Evolutionary conservation across 2,113 vertebrate species (phyloP).

Genomic region (Leucoraja erinaceus): DNA sequence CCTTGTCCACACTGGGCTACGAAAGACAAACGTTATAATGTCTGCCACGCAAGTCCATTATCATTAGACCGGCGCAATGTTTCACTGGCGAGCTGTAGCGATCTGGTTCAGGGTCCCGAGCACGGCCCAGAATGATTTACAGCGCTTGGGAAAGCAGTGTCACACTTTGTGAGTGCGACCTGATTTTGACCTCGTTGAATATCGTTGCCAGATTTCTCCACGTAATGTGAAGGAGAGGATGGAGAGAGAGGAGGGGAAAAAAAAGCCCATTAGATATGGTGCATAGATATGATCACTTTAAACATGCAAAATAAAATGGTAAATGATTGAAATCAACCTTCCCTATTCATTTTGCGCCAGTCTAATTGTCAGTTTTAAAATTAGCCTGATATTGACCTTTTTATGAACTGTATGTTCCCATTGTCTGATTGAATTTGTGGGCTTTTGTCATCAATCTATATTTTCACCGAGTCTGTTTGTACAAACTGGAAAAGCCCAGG

Average conservation of each 20-base stretch:
- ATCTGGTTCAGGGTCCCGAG: conserved; percentile 42
- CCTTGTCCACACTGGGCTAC: conserved; percentile 47
- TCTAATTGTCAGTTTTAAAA: conserved; percentile 38
- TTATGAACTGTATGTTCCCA: conserved; percentile 33
- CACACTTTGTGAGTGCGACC: conserved; percentile 68
- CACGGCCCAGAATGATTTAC: conserved; percentile 55
- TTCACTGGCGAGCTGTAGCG: conserved; percentile 44
- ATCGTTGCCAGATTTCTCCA: conserved; percentile 60
- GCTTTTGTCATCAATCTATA: conserved; percentile 27
- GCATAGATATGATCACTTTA: conserved; percentile 57
- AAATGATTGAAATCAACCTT: conserved; percentile 38
- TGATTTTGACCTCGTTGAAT: conserved; percentile 66
- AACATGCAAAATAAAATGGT: conserved; percentile 47
- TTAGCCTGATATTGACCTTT: conserved; percentile 33
- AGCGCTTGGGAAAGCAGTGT: conserved; percentile 52
- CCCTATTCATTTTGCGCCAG: conserved; percentile 32
- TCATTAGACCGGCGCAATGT: not conserved
- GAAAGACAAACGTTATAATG: conserved; percentile 44
- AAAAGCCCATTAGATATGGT: conserved; percentile 50
- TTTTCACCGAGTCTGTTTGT: conserved; percentile 14
- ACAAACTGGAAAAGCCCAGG: not conserved
- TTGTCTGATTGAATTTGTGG: conserved; percentile 23
- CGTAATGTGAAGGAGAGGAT: conserved; percentile 67
- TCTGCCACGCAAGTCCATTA: too few relatives aligned
- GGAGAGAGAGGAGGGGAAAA: conserved; percentile 20